A percentile compares a stretch with the other conserved stretches of the same genome.
Evolutionary conservation across 2,797 vertebrate species (phyloP).

Genomic region (Coilia nasus): DNA sequence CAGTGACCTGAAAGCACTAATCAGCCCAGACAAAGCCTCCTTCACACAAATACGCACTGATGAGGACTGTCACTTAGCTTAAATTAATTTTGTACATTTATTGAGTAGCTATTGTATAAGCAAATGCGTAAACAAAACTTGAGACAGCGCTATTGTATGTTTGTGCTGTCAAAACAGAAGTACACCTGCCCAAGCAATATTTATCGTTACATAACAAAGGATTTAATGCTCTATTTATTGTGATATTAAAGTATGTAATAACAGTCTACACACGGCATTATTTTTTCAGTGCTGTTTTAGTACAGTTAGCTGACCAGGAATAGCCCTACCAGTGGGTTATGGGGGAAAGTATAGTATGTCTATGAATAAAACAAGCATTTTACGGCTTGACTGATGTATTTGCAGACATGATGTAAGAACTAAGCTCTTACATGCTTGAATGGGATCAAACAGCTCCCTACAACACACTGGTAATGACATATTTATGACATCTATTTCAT

Average conservation of each 20-base stretch:
- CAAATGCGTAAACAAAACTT: background rate
- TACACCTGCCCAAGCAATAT: background rate
- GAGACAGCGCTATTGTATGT: background rate
- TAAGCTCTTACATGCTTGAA: background rate
- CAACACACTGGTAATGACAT: slow-evolving; percentile 21
- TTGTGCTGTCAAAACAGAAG: background rate
- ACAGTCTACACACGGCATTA: background rate
- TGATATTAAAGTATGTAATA: background rate
- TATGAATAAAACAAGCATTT: slow-evolving; percentile 15
- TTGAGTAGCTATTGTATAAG: background rate
- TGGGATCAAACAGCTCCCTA: slow-evolving; percentile 7
- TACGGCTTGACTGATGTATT: slow-evolving; percentile 27
- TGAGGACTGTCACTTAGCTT: slow-evolving; percentile 60
- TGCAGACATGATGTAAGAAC: slow-evolving; percentile 31
- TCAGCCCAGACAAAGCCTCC: slow-evolving; percentile 68
- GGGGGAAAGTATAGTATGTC: background rate
- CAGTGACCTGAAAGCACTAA: slow-evolving; percentile 77
- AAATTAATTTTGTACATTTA: slow-evolving; percentile 30
- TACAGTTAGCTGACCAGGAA: background rate
- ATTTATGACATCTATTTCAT: slow-evolving; percentile 36
- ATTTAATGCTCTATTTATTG: background rate
- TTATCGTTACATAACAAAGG: background rate
- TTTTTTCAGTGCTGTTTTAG: background rate
- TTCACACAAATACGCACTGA: slow-evolving; percentile 68
- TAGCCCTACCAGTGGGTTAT: background rate